Conservation (phyloP, 2,113 vertebrate species). For the Catharus fuscescens region DNA sequence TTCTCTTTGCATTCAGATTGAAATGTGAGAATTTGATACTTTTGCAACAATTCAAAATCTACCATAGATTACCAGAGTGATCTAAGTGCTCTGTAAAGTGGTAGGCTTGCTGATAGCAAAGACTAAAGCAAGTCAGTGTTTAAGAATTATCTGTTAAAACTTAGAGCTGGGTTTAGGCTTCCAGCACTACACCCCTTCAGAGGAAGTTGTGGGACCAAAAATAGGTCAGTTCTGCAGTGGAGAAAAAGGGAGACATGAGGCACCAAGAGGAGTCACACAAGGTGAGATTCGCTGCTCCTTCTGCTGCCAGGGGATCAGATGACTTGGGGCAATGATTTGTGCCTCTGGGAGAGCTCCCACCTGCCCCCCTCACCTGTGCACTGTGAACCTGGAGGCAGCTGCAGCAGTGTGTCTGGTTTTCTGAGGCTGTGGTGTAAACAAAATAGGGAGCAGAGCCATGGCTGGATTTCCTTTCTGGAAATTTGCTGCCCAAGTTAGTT, state of each 20-base stretch:
- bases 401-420: background rate
- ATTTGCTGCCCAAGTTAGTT: conserved; percentile 24
- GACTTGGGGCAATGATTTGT: background rate
- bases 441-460: background rate
- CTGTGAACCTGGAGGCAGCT: background rate
- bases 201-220: background rate
- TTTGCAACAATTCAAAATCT: background rate
- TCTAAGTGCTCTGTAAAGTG: background rate
- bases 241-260: background rate
- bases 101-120: background rate
- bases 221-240: background rate
- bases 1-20: background rate
- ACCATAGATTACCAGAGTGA: background rate
- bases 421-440: background rate
- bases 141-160: background rate
- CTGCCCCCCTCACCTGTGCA: background rate
- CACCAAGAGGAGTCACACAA: background rate
- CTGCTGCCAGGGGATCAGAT: background rate
- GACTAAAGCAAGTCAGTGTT: background rate
- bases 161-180: background rate
- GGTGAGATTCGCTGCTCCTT: background rate
- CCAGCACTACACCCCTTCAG: background rate
- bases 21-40: conserved; percentile 16
- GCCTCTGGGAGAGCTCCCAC: background rate
- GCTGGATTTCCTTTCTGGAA: conserved; percentile 21